phyloP scores from a whole-genome alignment of 2,797 vertebrate species.

The Lagodon rhomboides region DNA sequence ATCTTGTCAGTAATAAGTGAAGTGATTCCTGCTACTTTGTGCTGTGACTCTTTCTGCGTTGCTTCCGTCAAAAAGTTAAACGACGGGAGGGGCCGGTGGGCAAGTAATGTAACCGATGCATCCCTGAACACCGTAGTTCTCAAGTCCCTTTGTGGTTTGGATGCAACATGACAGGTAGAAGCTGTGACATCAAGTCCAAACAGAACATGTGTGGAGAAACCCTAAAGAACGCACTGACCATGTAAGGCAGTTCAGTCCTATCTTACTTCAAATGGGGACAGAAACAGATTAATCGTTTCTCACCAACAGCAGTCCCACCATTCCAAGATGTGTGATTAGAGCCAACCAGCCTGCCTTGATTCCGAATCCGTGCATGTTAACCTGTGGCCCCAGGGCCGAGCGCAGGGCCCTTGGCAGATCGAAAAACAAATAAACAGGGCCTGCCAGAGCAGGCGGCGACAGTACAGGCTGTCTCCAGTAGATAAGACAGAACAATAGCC shows the following conservation, averaged over 20 bases:
- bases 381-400: conserved; percentile 76
- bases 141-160: neutral
- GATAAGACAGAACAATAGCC: conserved; percentile 90
- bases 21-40: no score
- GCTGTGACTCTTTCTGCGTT: no score
- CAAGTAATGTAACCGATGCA: neutral
- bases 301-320: conserved; percentile 11
- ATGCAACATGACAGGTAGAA: conserved; percentile 17
- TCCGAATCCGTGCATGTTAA: conserved; percentile 75
- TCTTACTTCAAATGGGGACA: conserved; percentile 28
- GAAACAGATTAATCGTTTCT: conserved; percentile 38
- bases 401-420: conserved; percentile 56
- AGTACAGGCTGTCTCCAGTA: conserved; percentile 83
- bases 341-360: conserved; percentile 51
- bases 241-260: neutral
- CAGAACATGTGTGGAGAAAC: conserved; percentile 7
- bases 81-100: no score
- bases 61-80: no score
- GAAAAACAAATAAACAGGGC: conserved; percentile 73
- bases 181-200: conserved; percentile 1
- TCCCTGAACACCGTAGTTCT: neutral
- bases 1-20: no score
- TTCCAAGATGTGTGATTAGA: conserved; percentile 60
- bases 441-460: conserved; percentile 67
- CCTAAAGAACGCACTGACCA: neutral